Percentiles rank a stretch among this genome's conserved stretches.
Evolutionary conservation across 2,113 vertebrate genomes (phyloP).

Genomic region (Arvicanthis niloticus): DNA sequence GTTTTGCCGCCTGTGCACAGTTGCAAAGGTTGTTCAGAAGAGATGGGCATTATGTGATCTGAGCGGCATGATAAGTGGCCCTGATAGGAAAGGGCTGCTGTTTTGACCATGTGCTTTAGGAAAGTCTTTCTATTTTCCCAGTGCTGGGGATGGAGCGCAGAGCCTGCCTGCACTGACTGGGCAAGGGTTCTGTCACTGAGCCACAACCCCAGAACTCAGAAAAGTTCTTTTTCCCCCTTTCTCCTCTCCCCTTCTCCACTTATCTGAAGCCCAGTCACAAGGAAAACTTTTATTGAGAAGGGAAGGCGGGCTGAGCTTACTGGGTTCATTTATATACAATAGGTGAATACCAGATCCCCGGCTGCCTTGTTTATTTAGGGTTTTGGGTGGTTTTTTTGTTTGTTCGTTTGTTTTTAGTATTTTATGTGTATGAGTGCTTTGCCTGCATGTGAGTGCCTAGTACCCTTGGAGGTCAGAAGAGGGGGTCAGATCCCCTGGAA

Average conservation of each 20-base stretch:
- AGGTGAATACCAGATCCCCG: neutral
- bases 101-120: neutral
- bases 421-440: neutral
- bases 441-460: neutral
- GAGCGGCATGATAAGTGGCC: neutral
- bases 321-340: no score
- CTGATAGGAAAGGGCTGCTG: neutral
- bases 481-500: neutral
- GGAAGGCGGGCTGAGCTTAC: no score
- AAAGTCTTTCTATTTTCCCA: neutral
- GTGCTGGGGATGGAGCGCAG: neutral
- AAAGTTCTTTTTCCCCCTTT: neutral
- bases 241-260: neutral
- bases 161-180: neutral
- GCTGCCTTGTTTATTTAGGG: neutral
- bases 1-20: fast-evolving
- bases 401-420: neutral
- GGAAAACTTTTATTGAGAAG: no score
- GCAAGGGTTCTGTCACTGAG: neutral
- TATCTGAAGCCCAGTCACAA: no score
- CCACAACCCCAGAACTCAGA: neutral
- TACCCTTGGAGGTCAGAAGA: neutral
- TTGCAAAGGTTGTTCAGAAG: neutral
- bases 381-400: neutral
- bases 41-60: neutral